Conservation (phyloP, 92 coral and sea anemone genomes). For the Epizoanthus scotinus region DNA sequence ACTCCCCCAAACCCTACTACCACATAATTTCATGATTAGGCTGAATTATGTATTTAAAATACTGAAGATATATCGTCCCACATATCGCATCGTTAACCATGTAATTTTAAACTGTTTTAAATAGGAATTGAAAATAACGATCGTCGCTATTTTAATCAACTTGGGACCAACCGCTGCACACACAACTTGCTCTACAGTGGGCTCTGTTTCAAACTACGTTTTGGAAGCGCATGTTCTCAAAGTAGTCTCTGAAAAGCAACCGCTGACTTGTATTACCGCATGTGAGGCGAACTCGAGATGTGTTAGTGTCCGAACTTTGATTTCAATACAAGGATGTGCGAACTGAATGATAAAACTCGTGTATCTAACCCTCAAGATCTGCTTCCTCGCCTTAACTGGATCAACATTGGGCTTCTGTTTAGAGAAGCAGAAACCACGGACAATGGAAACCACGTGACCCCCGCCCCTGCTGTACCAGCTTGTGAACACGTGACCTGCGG, state of each 20-base stretch:
- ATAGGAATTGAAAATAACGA: not conserved
- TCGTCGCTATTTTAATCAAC: not conserved
- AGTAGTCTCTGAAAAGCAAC: not conserved
- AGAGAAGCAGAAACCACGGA: not conserved
- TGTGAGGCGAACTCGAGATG: conserved; percentile 6
- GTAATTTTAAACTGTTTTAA: not conserved
- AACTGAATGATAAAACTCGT: conserved; percentile 7
- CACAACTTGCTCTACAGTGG: not conserved
- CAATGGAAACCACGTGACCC: not conserved
- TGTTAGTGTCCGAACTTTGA: conserved; percentile 12
- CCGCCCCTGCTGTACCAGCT: not conserved
- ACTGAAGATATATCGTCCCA: too few species aligned
- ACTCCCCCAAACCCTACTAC: too few species aligned
- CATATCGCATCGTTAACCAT: too few species aligned
- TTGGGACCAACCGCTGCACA: not conserved
- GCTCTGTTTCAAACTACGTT: not conserved
- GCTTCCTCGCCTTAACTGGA: not conserved
- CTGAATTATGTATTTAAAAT: too few species aligned
- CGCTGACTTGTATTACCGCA: not conserved
- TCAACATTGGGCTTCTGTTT: not conserved
- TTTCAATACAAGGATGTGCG: not conserved
- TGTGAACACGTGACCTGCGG: conserved; percentile 28
- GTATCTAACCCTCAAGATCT: conserved; percentile 2
- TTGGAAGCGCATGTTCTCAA: not conserved
- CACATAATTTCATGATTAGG: too few species aligned